Percentiles rank a stretch among this genome's conserved stretches.
phyloP scores from a whole-genome alignment of 2,797 vertebrate species.

The Pseudochromis fuscus region DNA sequence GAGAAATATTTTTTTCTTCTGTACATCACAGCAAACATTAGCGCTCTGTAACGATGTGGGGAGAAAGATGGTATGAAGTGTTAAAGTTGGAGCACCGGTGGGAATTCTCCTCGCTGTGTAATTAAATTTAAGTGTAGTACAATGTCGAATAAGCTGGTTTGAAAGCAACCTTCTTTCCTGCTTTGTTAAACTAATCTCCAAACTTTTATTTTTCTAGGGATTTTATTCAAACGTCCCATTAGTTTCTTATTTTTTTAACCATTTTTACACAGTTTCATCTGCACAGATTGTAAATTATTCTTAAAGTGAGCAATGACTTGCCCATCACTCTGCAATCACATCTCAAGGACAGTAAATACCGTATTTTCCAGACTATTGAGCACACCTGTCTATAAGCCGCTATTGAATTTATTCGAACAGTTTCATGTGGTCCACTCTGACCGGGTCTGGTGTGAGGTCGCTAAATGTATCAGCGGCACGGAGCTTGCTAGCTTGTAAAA shows the following conservation, averaged over 20 bases:
- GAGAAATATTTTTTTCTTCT: slow-evolving; percentile 9
- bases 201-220: background rate
- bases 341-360: slow-evolving; percentile 49
- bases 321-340: slow-evolving; percentile 26
- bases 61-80: slow-evolving; percentile 16
- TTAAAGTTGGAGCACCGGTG: background rate
- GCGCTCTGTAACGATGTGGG: slow-evolving; percentile 6
- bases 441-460: too few species aligned
- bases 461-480: too few species aligned
- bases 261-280: slow-evolving; percentile 13
- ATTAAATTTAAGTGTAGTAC: slow-evolving; percentile 12
- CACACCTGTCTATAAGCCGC: too few species aligned
- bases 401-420: too few species aligned
- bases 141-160: slow-evolving; percentile 6
- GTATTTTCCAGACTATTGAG: too few species aligned
- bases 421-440: too few species aligned
- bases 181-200: slow-evolving; percentile 30
- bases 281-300: slow-evolving; percentile 30
- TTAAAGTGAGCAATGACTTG: slow-evolving; percentile 31
- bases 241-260: slow-evolving; percentile 14
- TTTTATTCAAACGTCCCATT: slow-evolving; percentile 16
- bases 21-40: slow-evolving; percentile 37
- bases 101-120: slow-evolving; percentile 3
- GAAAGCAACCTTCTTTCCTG: background rate
- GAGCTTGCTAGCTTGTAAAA: too few species aligned